phyloP scores from a whole-genome alignment of 2,113 vertebrate species.

The Brienomyrus longianalis region DNA sequence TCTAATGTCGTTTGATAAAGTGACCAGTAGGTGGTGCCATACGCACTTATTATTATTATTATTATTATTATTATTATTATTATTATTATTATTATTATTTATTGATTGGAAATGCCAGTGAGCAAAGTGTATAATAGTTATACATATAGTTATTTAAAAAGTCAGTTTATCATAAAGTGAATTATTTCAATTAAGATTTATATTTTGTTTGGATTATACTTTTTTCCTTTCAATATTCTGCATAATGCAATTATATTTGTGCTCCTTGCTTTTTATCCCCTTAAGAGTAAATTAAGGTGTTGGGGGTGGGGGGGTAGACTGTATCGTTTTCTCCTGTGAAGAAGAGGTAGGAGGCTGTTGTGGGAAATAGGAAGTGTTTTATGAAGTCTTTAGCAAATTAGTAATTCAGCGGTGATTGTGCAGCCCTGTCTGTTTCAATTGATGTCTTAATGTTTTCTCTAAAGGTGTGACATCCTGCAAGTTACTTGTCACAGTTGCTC shows the following conservation, averaged over 20 bases:
- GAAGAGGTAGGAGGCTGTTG: not conserved
- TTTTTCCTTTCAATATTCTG: not conserved
- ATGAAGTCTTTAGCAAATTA: not conserved
- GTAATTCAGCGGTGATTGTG: not conserved
- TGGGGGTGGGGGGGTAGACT: not conserved
- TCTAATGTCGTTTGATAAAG: not conserved
- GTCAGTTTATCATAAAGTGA: not conserved
- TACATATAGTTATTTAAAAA: not conserved
- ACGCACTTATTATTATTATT: constrained; percentile 22
- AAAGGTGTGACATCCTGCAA: constrained; percentile 36
- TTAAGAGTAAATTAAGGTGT: not conserved
- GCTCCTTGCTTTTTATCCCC: not conserved
- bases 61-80: constrained; percentile 8
- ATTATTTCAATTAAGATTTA: not conserved
- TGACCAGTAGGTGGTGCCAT: constrained; percentile 48
- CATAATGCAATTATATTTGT: not conserved
- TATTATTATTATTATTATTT: not conserved
- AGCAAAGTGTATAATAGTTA: not conserved
- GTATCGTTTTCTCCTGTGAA: not conserved
- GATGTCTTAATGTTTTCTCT: constrained; percentile 26
- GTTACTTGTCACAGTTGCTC: constrained; percentile 36
- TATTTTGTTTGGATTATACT: not conserved
- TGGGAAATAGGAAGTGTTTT: not conserved
- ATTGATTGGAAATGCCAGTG: not conserved
- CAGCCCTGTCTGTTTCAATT: constrained; percentile 11